Evolutionary conservation across 1,140 invertebrate species (phyloP), one percentile per base, ranked within the genome.

Genomic region (Lordiphosa mommai): DNA sequence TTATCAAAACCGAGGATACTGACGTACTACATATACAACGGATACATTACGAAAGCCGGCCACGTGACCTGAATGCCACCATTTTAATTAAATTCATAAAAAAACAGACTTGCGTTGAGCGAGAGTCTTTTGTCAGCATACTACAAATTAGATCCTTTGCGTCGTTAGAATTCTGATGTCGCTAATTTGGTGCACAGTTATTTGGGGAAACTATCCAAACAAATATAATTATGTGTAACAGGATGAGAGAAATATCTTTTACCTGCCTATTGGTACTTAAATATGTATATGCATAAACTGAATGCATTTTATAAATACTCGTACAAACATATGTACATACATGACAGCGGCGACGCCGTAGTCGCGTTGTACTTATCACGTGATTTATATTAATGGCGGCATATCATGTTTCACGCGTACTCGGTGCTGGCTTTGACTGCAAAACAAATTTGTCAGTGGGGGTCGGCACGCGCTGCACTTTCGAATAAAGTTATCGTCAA

Each of bases 341-440:
- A 4, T 40, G 57, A 53, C 57, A 68, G 59, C 48, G 51, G 55
- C 65, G 69, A 65, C 60, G 63, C 59, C 79, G 41, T 56, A 56
- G 64, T 60, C 56, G 53, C 59, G 53, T 74, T 72, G 56, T 72
- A 66, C 64, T 85, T 84, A 85, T 84, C 64, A 72, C 56, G 64
- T 88, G 86, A 88, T 88, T 88, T 88, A 88, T 88, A 87, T 86
- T 88, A 79, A 88, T 87, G 76, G 85, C 66, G 47, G 67, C 65
- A 88, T 88, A 87, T 82, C 86, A 88, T 84, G 86, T 86, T 88
- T 88, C 85, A 87, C 86, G 86, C 86, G 79, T 88, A 70, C 57
- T 82, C 61, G 65, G 63, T 68, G 80, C 67, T 52, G 71, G 77
- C 71, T 80, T 87, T 85, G 74, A 66, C 76, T 86, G 69, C 61